These are phyloP conservation scores for Lagria hirta DNA, from an alignment of 2,888 invertebrate species.

Conservation along the genomic window DNA sequence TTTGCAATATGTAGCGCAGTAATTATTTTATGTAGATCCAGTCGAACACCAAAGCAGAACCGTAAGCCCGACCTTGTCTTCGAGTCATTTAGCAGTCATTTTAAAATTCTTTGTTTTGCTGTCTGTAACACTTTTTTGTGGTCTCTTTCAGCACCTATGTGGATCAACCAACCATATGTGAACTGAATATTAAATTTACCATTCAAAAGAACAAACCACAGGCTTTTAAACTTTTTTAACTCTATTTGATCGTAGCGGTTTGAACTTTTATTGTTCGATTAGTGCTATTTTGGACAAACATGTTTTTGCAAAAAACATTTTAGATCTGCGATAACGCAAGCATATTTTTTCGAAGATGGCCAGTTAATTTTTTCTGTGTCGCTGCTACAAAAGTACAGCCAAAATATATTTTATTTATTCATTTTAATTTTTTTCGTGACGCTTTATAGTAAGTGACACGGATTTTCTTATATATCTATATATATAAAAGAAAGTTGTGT, in stretches of 20 bases:
- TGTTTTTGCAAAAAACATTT: too few species aligned
- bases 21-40: conserved; percentile 21
- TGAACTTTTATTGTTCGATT: conserved; percentile 39
- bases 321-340: too few species aligned
- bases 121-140: conserved; percentile 44
- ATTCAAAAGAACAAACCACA: conserved; percentile 31
- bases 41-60: conserved; percentile 18
- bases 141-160: conserved; percentile 34
- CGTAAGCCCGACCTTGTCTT: conserved; percentile 38
- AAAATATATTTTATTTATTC: too few species aligned
- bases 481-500: too few species aligned
- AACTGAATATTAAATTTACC: conserved; percentile 38
- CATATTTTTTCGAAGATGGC: too few species aligned
- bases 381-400: too few species aligned
- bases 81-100: conserved; percentile 39
- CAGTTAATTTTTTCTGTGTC: too few species aligned
- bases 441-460: too few species aligned
- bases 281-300: conserved; percentile 38
- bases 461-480: too few species aligned
- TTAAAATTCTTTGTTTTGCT: conserved; percentile 43
- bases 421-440: too few species aligned
- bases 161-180: conserved; percentile 30
- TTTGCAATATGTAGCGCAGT: conserved; percentile 20
- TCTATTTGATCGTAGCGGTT: conserved; percentile 34
- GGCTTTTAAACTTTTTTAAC: conserved; percentile 31